These are phyloP conservation scores for Antheraea mylitta DNA, from an alignment of 1,140 invertebrate genomes.

Conservation along the genomic window DNA sequence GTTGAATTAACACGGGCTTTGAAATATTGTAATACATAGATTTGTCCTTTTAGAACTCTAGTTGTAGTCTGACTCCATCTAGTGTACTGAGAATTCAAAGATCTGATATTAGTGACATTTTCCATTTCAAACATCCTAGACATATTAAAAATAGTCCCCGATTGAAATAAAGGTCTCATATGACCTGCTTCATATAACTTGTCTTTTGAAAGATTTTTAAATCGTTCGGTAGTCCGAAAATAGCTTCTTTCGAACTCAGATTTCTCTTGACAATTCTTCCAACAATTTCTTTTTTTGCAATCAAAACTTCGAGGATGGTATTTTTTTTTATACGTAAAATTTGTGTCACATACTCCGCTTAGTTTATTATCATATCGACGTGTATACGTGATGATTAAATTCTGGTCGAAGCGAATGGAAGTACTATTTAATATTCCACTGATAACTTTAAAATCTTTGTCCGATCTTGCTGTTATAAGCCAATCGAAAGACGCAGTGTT, in stretches of 20 bases:
- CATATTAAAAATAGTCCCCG: slow-evolving; percentile 49
- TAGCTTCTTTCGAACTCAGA: slow-evolving; percentile 46
- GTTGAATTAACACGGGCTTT: slow-evolving; percentile 63
- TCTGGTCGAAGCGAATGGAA: slow-evolving; percentile 58
- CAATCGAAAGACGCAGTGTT: slow-evolving; percentile 57
- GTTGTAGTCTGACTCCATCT: background rate
- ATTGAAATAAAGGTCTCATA: slow-evolving; percentile 32
- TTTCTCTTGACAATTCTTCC: slow-evolving; percentile 20
- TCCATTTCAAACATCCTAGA: slow-evolving; percentile 45
- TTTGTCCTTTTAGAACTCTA: slow-evolving; percentile 10
- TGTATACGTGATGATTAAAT: slow-evolving; percentile 51
- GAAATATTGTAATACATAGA: slow-evolving; percentile 58
- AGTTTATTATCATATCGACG: slow-evolving; percentile 14
- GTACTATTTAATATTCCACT: slow-evolving; percentile 54
- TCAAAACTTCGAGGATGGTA: background rate
- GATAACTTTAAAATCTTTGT: slow-evolving; percentile 43
- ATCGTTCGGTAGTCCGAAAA: slow-evolving; percentile 43
- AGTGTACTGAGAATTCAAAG: slow-evolving; percentile 25
- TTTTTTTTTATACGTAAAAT: slow-evolving; percentile 46
- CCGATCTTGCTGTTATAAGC: slow-evolving; percentile 46
- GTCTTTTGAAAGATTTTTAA: slow-evolving; percentile 46
- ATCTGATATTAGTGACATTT: slow-evolving; percentile 41
- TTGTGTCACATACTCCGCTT: slow-evolving; percentile 40
- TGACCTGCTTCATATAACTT: slow-evolving; percentile 37
- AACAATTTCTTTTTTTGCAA: background rate